Base-by-base conservation (phyloP, 2,113 vertebrate genomes). In the Mastomys natalensis region DNA sequence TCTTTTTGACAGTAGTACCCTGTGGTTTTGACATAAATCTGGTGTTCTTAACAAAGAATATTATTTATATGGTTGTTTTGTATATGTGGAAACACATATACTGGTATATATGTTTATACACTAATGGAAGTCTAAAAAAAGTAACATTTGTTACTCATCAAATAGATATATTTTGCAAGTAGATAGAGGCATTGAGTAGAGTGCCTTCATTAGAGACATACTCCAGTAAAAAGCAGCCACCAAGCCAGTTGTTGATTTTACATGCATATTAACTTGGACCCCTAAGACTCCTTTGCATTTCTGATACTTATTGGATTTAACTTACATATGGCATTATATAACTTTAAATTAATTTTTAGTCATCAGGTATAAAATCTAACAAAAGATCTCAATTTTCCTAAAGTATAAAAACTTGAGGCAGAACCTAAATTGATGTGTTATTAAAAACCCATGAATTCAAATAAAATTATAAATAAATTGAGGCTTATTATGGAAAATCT, bases 401-500 rank as follows among this genome's bases (percentile, higher is more conserved):
- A 90, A 70, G 19, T 70, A 66, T 15, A 76, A 96, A 87, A 34
- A 19, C 45, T 48, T 48, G 45, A 8, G 87, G 3, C 21, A 53
- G 34, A 43, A n/a, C 17, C 10, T 72, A 84, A 84, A 37, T 82
- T 88, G 24, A 60, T 37, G 51, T 72, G n/a, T 58, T 11, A 89
- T 80, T 85, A 24, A 93, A 88, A 64, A 94, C 7, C 16, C 12
- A 78, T 55, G 72, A 43, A 80, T n/a, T 74, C 73, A 90, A 92
- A 93, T 85, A 66, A 43, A 89, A 53, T 48, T 84, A 62, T 95
- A 60, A 66, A 86, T 12, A 72, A 88, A 72, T 64, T 70, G 29
- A 89, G 81, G 16, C 37, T 60, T 48, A 58, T 76, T 80, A 84
- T 74, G 90, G n/a, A 86, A 91, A 70, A 85, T 73, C 16, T 84